Evolutionary conservation across 2,113 vertebrate species (phyloP), one percentile per base, ranked within the genome.

Genomic region (Ceyx margarethae): DNA sequence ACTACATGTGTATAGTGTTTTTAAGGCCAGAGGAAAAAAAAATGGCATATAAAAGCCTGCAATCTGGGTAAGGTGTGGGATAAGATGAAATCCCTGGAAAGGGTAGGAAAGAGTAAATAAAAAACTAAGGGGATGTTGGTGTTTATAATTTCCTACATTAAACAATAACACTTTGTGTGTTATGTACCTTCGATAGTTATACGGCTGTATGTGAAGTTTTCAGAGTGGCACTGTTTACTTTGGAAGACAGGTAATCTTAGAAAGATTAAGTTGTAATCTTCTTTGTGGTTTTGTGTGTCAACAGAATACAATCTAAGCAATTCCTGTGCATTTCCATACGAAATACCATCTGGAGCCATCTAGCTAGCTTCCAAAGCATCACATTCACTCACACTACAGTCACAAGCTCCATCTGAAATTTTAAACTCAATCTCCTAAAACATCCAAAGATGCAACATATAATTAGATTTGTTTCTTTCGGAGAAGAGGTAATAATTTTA

Each of bases 261-360:
- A 65, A 73, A 75, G 33, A 81, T 17, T 10, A 4, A 80, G 19
- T 46, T 74, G 28, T 46, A 16, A 74, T 66, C 53, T 74, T 61
- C 61, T 60, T 87, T 66, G 51, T 42, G 42, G 11, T 69, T 13
- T n/a, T n/a, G 11, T 21, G 42, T 71, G 45, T 50, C 54, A 85
- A 31, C 5, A 81, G 46, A 61, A 76, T 14, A 35, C 26, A 91
- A 18, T 62, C 21, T 50, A 62, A 73, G 77, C 33, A 87, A 46
- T 33, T 12, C 6, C 42, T 68, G 10, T 15, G 13, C 26, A 28
- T 9, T 43, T 61, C 21, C 22, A 22, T 37, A 56, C 73, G 46
- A 93, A 94, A 46, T 69, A 64, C 14, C 13, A 61, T 51, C 81
- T 91, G 85, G 67, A 80, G 90, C 64, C 64, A 80, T 31, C 90